Conservation (phyloP, 2,113 vertebrate genomes). For the Chunga burmeisteri region DNA sequence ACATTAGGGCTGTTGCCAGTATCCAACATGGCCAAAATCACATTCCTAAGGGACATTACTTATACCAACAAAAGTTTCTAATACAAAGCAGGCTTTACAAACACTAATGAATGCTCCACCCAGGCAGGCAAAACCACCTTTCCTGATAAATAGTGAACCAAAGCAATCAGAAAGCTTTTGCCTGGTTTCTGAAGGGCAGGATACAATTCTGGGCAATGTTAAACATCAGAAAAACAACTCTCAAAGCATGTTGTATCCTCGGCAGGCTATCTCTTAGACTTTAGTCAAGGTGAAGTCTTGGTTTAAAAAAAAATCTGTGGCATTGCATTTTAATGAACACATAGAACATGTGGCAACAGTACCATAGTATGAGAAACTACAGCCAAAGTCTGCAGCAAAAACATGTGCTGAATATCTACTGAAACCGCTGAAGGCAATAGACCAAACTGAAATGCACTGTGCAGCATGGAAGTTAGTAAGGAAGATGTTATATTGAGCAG, state of each 20-base stretch:
- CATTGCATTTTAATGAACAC: background rate
- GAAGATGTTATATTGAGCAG: background rate
- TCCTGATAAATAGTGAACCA: background rate
- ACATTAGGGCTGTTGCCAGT: background rate
- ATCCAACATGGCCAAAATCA: background rate
- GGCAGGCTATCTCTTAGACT: background rate
- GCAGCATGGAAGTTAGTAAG: background rate
- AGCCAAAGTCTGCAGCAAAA: background rate
- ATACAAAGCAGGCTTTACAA: constrained; percentile 4
- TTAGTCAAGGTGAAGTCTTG: background rate
- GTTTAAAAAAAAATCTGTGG: background rate
- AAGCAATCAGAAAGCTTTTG: background rate
- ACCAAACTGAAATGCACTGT: background rate
- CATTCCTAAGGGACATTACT: background rate
- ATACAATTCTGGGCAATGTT: background rate
- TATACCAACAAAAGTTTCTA: background rate
- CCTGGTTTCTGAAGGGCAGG: background rate
- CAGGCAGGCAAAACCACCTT: background rate
- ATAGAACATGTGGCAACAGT: background rate
- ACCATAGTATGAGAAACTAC: background rate
- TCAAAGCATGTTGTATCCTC: background rate
- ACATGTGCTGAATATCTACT: background rate
- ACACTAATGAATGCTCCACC: background rate
- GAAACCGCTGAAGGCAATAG: background rate
- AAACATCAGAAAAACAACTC: background rate